Evolutionary conservation across 2,888 invertebrate species (phyloP).

Genomic region (Drosophila picticornis): DNA sequence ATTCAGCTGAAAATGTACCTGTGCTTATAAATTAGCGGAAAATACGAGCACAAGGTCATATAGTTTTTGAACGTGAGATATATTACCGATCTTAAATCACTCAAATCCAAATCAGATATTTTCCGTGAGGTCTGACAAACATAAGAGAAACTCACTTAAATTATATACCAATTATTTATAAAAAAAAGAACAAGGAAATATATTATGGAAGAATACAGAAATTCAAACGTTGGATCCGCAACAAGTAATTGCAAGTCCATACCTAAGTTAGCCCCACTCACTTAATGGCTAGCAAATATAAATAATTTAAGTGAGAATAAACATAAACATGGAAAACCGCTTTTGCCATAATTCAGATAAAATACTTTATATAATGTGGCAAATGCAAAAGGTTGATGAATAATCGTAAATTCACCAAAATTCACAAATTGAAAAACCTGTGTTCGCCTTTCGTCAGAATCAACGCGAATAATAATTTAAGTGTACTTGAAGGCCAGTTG

Average conservation of each 20-base stretch:
- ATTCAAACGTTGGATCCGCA: not conserved
- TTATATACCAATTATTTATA: not conserved
- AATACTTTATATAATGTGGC: constrained; percentile 32
- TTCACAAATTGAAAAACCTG: constrained; percentile 7
- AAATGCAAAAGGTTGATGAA: constrained; percentile 35
- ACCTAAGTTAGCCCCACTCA: constrained; percentile 16
- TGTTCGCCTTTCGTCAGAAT: constrained; percentile 33
- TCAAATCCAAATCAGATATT: not conserved
- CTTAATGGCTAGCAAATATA: constrained; percentile 16
- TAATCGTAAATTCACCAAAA: constrained; percentile 46
- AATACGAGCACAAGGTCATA: not conserved
- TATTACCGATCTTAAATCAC: not conserved
- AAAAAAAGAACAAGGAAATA: not conserved
- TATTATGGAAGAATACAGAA: not conserved
- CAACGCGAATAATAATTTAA: constrained; percentile 54
- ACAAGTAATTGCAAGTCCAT: not conserved
- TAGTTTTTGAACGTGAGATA: not conserved
- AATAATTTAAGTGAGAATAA: constrained; percentile 39
- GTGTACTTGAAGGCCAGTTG: constrained; percentile 48
- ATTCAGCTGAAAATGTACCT: not conserved
- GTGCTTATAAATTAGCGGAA: not conserved
- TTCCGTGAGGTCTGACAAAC: not conserved
- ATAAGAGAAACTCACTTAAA: not conserved
- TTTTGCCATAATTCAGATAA: constrained; percentile 35
- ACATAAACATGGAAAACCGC: constrained; percentile 10